Conservation (phyloP, 1,140 invertebrate genomes). For the Hylyphantes graminicola region DNA sequence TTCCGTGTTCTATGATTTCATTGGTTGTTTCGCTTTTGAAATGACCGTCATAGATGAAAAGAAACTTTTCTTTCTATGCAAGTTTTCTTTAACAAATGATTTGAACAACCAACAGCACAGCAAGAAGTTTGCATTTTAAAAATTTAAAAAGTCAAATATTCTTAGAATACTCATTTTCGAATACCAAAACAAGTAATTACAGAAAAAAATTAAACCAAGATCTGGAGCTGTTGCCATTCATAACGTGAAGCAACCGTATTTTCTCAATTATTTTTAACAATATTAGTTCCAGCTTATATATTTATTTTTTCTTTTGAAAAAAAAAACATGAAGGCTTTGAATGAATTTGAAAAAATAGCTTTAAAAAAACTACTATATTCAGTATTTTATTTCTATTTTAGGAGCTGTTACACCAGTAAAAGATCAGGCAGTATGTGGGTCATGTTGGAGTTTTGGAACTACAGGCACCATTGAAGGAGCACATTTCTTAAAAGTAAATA, state of each 20-base stretch:
- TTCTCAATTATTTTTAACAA: background rate
- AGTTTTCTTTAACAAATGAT: no score
- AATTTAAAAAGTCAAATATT: no score
- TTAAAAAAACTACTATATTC: background rate
- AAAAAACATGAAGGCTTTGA: no score
- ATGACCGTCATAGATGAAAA: no score
- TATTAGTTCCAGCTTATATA: background rate
- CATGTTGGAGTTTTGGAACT: constrained; percentile 96
- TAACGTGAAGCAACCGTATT: background rate
- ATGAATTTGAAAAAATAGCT: background rate
- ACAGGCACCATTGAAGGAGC: constrained; percentile 93
- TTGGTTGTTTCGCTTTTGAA: no score
- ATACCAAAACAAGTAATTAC: no score
- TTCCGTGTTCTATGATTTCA: no score
- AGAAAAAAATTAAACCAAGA: background rate
- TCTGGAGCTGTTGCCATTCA: background rate
- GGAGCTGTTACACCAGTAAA: constrained; percentile 94
- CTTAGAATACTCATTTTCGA: no score
- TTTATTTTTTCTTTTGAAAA: no score
- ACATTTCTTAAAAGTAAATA: constrained; percentile 76
- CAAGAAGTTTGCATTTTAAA: background rate
- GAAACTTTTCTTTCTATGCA: no score
- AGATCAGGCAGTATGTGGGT: constrained; percentile 81
- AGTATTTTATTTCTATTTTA: background rate
- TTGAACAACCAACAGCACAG: no score